Evolutionary conservation across 2,888 invertebrate genomes (phyloP).

Genomic region (Tetragnatha montana): DNA sequence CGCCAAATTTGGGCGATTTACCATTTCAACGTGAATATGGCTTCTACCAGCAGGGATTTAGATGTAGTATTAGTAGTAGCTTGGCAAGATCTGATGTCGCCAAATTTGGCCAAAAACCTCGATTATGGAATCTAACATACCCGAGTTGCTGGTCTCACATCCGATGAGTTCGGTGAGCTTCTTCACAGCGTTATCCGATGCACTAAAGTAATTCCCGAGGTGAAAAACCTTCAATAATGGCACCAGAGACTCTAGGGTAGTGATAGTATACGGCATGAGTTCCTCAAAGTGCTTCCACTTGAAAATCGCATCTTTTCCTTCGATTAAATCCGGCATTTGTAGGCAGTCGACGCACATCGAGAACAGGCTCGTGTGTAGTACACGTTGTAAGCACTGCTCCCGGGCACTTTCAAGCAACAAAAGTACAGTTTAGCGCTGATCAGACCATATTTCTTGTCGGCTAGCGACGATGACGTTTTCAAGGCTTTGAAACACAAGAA

Average conservation of each 20-base stretch:
- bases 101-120: too few relatives aligned
- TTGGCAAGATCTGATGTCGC: too few relatives aligned
- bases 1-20: too few relatives aligned
- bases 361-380: constrained; percentile 83
- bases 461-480: constrained; percentile 73
- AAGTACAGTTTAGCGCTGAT: constrained; percentile 81
- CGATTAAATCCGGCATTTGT: constrained; percentile 72
- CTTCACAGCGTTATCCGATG: constrained; percentile 75
- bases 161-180: constrained; percentile 75
- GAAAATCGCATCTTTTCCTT: constrained; percentile 23
- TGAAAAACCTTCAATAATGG: constrained; percentile 35
- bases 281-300: constrained; percentile 39
- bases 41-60: too few relatives aligned
- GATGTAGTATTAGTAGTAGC: too few relatives aligned
- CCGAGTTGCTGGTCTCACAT: neutral
- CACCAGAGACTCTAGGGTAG: constrained; percentile 26
- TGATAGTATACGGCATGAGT: neutral
- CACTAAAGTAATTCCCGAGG: constrained; percentile 23
- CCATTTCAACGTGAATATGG: too few relatives aligned
- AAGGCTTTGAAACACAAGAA: constrained; percentile 80
- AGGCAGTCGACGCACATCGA: constrained; percentile 77
- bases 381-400: constrained; percentile 82
- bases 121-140: too few relatives aligned
- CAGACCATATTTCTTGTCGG: constrained; percentile 77
- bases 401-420: constrained; percentile 81